Evolutionary conservation across 2,797 vertebrate species (phyloP).

Genomic region (Danio jaintianensis): DNA sequence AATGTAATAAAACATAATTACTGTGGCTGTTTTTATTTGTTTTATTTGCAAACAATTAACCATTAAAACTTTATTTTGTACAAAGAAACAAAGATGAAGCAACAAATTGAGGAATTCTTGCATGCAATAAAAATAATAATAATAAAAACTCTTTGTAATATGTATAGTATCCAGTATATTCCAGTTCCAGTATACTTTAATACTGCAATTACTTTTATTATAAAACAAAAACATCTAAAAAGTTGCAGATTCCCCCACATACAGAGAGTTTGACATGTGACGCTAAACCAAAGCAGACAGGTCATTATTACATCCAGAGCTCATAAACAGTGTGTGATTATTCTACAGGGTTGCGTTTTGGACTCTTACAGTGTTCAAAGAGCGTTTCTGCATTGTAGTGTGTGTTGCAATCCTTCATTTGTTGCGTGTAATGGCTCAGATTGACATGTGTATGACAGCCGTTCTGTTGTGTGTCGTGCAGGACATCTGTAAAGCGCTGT

Average conservation of each 20-base stretch:
- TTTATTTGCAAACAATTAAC: too few species aligned
- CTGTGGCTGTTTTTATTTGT: too few species aligned
- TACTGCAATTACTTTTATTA: too few species aligned
- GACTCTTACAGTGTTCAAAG: conserved; percentile 5
- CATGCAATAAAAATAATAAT: too few species aligned
- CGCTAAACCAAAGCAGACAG: conserved; percentile 6
- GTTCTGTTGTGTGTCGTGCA: conserved; percentile 63
- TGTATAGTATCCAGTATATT: too few species aligned
- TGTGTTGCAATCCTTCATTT: background rate
- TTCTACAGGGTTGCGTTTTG: background rate
- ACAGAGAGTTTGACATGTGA: background rate
- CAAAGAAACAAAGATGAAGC: too few species aligned
- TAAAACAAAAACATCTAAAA: background rate
- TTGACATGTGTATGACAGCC: background rate
- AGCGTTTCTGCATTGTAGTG: background rate
- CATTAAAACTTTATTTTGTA: too few species aligned
- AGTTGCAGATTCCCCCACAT: background rate
- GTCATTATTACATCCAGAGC: conserved; percentile 18
- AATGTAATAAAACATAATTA: too few species aligned
- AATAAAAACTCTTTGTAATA: too few species aligned
- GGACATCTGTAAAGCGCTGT: conserved; percentile 94
- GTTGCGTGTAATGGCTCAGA: background rate
- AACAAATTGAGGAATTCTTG: too few species aligned
- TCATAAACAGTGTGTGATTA: background rate
- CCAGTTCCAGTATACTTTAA: too few species aligned